Percentiles rank a stretch among this genome's conserved stretches.
Evolutionary conservation across 2,888 invertebrate species (phyloP).

Genomic region (Pharmacophagus antenor): DNA sequence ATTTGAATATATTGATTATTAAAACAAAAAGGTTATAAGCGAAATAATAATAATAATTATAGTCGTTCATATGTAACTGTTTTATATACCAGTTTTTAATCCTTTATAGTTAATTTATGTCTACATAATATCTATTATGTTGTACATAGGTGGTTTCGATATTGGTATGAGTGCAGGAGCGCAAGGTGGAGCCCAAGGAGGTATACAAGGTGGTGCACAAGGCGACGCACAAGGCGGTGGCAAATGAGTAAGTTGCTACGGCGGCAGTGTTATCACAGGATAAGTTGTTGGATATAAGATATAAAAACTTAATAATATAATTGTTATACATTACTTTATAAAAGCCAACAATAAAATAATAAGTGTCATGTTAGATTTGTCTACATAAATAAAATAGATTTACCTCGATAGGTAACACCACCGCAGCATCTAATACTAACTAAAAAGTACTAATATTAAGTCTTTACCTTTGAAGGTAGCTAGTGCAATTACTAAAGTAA

Average conservation of each 20-base stretch:
- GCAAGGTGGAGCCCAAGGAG: slow-evolving; percentile 1
- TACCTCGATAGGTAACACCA: too few relatives aligned
- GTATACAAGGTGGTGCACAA: slow-evolving; percentile 10
- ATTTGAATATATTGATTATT: too few relatives aligned
- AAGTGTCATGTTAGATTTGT: too few relatives aligned
- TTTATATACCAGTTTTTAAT: neutral
- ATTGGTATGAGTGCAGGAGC: slow-evolving; percentile 17
- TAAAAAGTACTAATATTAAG: too few relatives aligned
- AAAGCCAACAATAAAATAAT: too few relatives aligned
- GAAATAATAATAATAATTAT: too few relatives aligned
- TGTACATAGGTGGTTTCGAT: slow-evolving; percentile 21
- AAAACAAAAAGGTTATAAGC: too few relatives aligned
- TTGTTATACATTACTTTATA: neutral
- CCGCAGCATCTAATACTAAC: too few relatives aligned
- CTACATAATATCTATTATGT: neutral
- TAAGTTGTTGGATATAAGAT: neutral
- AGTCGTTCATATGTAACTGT: neutral
- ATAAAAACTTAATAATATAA: neutral
- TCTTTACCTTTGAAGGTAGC: too few relatives aligned
- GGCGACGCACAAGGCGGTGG: slow-evolving; percentile 11
- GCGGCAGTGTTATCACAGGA: neutral
- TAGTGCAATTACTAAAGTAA: too few relatives aligned
- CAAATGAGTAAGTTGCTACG: slow-evolving; percentile 2
- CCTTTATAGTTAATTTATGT: neutral
- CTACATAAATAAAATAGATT: too few relatives aligned